These are phyloP conservation scores for Oithona nana DNA, from an alignment of 2,888 invertebrate species.

Conservation along the genomic window DNA sequence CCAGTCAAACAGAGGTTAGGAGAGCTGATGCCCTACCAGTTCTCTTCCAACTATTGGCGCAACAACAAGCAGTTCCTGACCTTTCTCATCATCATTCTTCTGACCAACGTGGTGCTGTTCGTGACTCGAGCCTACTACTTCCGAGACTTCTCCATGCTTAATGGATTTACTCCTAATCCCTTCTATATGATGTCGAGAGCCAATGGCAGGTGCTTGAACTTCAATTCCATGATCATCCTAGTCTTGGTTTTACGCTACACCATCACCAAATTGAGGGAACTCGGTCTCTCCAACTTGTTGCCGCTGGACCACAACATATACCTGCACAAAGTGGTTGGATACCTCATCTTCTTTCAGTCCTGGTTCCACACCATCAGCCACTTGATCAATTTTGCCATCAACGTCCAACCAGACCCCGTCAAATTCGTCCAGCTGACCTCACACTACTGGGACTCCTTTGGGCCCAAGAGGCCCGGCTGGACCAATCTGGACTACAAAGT, in stretches of 20 bases:
- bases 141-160: slow-evolving; percentile 19
- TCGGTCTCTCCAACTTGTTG: slow-evolving; percentile 18
- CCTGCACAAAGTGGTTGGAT: slow-evolving; percentile 23
- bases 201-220: slow-evolving; percentile 22
- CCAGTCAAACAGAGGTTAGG: not conserved
- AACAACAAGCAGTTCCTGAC: slow-evolving; percentile 20
- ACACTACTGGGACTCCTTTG: slow-evolving; percentile 1
- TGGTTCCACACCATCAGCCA: slow-evolving; percentile 22
- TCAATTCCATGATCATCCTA: slow-evolving; percentile 22
- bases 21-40: slow-evolving; percentile 5
- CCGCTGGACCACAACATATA: slow-evolving; percentile 22
- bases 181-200: slow-evolving; percentile 20
- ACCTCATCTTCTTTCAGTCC: slow-evolving; percentile 21
- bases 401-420: slow-evolving; percentile 12
- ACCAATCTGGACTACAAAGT: not conserved
- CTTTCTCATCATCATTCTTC: slow-evolving; percentile 20
- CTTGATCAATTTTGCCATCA: slow-evolving; percentile 21
- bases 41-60: slow-evolving; percentile 16
- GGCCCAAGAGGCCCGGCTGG: not conserved
- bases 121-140: slow-evolving; percentile 20
- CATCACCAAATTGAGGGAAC: slow-evolving; percentile 21
- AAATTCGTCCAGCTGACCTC: slow-evolving; percentile 12
- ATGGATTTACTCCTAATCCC: slow-evolving; percentile 14
- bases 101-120: slow-evolving; percentile 20
- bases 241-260: slow-evolving; percentile 21